Conservation (phyloP, 2,888 invertebrate species). For the Thera obeliscata region DNA sequence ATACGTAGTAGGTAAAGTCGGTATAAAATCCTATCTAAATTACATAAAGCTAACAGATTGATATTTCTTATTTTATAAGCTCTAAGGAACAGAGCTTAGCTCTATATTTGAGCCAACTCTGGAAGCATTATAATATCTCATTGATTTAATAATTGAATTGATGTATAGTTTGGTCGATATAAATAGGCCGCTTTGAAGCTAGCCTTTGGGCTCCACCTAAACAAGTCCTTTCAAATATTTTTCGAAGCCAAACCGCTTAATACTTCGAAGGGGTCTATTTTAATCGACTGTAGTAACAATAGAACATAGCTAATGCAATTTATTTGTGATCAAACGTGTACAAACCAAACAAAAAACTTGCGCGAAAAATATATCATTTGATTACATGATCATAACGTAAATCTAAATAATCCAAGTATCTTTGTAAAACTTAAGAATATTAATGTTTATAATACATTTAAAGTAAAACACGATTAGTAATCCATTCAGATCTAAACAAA, state of each 20-base stretch:
- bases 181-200: not conserved
- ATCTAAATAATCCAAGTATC: constrained; percentile 10
- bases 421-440: constrained; percentile 34
- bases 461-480: constrained; percentile 33
- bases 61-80: constrained; percentile 31
- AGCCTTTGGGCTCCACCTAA: not conserved
- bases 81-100: constrained; percentile 31
- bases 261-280: not conserved
- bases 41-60: constrained; percentile 33
- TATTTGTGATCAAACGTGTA: constrained; percentile 2
- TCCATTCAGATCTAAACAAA: constrained; percentile 61
- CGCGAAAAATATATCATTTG: constrained; percentile 1
- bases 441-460: constrained; percentile 30
- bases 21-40: constrained; percentile 36
- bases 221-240: not conserved
- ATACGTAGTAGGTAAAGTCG: constrained; percentile 24
- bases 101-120: constrained; percentile 60
- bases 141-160: constrained; percentile 9
- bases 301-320: not conserved
- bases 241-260: not conserved
- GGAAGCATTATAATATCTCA: constrained; percentile 58
- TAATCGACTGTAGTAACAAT: not conserved
- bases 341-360: not conserved
- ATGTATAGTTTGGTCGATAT: not conserved
- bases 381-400: constrained; percentile 14